Evolutionary conservation across 2,797 vertebrate species (phyloP), one percentile per base, ranked within the genome.

Genomic region (Liasis olivaceus): DNA sequence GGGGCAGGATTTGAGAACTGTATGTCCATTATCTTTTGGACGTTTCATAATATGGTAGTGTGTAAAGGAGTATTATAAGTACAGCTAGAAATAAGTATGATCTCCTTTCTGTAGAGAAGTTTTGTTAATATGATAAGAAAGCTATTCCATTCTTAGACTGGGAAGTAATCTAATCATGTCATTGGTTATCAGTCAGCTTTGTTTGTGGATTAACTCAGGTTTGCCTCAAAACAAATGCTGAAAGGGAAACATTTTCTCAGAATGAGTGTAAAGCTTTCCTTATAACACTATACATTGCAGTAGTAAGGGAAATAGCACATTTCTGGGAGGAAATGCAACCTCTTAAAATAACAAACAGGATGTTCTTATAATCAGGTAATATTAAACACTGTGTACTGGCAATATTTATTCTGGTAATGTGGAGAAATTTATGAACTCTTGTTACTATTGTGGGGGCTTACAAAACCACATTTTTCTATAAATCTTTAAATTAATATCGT

Each of bases 121-220:
- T 51, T 91, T 69, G 62, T 94, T 93, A 95, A 88, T 90, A 94
- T 93, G 92, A 96, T 96, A 97, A 97, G 92, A 92, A 94, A 93
- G 77, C 42, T 92, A 60, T 12, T 93, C 92, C 90, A 20, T 95
- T 95, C 92, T 95, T 94, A 54, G 91, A 91, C 90, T 90, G 93
- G 96, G 96, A 98, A 97, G 94, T 97, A 95, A 97, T 92, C 88
- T 97, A 95, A 97, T 97, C 94, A 93, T 95, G 93, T 96, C 85
- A 87, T 8, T 95, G 94, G 94, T 96, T 97, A 95, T 96, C 96
- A 95, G 92, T 69, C 88, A 89, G 62, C 95, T 95, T 95, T 97
- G 96, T 98, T 96, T 95, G 87, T 94, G 90, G 87, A 95, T 88
- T 92, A 96, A 95, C 93, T 95, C 94, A 94, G 64, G 90, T 93